phyloP scores from a whole-genome alignment of 2,113 vertebrate genomes.

The Emydocephalus ijimae region DNA sequence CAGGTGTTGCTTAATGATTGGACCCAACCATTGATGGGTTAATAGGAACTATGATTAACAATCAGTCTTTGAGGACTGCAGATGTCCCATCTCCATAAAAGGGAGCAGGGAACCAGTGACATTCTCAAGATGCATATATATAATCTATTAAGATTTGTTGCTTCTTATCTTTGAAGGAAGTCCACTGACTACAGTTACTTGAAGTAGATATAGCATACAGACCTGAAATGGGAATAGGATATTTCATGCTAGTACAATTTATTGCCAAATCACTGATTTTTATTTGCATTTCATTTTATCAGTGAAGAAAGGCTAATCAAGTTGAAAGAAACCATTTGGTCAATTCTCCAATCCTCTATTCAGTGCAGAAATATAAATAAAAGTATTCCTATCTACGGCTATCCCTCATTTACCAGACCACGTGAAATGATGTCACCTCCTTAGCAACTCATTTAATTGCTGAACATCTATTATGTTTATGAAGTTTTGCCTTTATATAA shows the following conservation, averaged over 20 bases:
- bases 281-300: background rate
- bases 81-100: background rate
- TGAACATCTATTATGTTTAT: background rate
- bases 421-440: background rate
- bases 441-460: background rate
- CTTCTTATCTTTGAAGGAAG: background rate
- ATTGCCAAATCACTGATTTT: background rate
- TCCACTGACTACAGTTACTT: background rate
- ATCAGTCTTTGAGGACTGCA: background rate
- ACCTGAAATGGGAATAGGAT: background rate
- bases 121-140: background rate
- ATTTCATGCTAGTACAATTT: background rate
- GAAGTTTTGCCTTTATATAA: background rate
- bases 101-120: background rate
- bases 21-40: background rate
- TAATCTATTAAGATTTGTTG: background rate
- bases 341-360: background rate
- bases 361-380: background rate
- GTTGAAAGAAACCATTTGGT: background rate
- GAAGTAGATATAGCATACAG: background rate
- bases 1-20: background rate
- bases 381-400: background rate
- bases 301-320: background rate
- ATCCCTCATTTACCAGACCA: background rate
- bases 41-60: background rate